These are phyloP conservation scores for Vipera latastei DNA, from an alignment of 2,797 vertebrate genomes.

Conservation along the genomic window DNA sequence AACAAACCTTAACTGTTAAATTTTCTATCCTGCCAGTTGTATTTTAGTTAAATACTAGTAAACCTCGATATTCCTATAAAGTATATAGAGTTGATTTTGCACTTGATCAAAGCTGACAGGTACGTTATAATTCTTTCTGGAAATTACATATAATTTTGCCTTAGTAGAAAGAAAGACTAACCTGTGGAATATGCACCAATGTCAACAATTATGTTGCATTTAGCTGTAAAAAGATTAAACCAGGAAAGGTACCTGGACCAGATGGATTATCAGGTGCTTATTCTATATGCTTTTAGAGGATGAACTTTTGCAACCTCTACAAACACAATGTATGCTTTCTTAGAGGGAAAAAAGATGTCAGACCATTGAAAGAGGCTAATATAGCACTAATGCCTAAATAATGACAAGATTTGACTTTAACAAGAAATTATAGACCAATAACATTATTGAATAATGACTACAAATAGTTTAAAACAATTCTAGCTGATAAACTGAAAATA, in stretches of 20 bases:
- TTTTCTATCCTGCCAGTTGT: background rate
- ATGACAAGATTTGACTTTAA: background rate
- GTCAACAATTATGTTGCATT: background rate
- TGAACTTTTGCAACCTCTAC: background rate
- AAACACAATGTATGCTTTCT: background rate
- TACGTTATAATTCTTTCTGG: background rate
- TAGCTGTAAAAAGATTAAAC: background rate
- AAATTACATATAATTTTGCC: background rate
- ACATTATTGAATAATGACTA: background rate
- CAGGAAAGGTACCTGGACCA: background rate
- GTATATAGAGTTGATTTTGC: background rate
- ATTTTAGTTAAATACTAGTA: background rate
- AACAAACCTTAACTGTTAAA: background rate
- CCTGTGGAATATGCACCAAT: background rate
- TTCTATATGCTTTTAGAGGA: background rate
- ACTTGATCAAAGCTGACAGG: background rate
- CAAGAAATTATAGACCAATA: background rate
- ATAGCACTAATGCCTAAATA: background rate
- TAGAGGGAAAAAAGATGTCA: background rate
- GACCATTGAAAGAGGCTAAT: background rate
- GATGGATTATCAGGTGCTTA: background rate
- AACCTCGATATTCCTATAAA: background rate
- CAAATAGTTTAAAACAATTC: background rate
- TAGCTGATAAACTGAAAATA: background rate
- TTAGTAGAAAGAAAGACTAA: background rate